A percentile compares a stretch with the other conserved stretches of the same genome.
phyloP scores from a whole-genome alignment of 1,140 invertebrate genomes.

The Paralvinella palmiformis region DNA sequence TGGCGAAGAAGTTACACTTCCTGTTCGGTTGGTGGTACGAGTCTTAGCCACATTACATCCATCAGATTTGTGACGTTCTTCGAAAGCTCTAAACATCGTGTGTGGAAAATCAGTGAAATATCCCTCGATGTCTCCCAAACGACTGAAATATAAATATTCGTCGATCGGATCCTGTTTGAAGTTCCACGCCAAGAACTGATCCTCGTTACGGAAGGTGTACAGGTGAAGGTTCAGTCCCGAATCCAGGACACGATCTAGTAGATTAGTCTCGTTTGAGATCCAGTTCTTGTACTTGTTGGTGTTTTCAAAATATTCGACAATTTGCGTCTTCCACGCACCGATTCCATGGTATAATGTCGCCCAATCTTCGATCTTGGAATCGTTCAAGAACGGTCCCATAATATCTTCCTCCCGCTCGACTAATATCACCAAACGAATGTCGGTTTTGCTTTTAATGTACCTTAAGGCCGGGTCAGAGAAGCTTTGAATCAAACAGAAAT shows the following conservation, averaged over 20 bases:
- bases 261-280: background rate
- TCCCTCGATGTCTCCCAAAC: background rate
- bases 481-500: background rate
- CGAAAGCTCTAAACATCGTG: no score
- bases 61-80: no score
- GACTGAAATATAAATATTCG: background rate
- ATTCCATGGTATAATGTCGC: background rate
- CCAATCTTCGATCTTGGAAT: background rate
- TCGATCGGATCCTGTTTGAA: background rate
- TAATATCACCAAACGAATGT: background rate
- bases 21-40: no score
- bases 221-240: conserved; percentile 13
- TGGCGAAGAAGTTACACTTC: no score
- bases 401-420: no score
- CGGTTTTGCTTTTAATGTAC: background rate
- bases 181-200: conserved; percentile 6
- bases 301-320: background rate
- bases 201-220: conserved; percentile 18
- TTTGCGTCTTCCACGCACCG: background rate
- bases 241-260: conserved; percentile 8
- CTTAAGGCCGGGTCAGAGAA: background rate
- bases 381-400: no score
- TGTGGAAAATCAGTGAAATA: background rate
- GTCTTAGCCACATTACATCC: no score
- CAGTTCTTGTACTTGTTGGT: background rate